Evolutionary conservation across 2,888 invertebrate species (phyloP), one percentile per base, ranked within the genome.

Genomic region (Brachyopa scutellaris): DNA sequence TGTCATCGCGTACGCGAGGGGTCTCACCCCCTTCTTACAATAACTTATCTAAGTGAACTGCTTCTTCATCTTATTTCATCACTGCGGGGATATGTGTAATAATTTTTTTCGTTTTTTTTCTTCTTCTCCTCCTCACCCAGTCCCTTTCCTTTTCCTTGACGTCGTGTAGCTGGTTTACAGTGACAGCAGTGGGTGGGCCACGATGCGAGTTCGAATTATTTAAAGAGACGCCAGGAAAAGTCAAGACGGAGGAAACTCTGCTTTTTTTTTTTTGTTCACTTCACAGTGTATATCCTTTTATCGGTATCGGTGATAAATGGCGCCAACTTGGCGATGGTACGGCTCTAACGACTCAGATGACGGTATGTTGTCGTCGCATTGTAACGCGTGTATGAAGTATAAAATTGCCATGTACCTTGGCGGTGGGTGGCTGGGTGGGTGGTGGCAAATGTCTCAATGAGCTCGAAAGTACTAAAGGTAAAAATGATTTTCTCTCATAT

Each of bases 301-400:
- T 84, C 64, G 66, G 72, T 69, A 87, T 87, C 89, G 87, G 88
- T 89, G 88, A 88, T 88, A 88, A 88, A 88, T 88, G 90, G 90
- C 90, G 90, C 90, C 90, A 89, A 88, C 86, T 87, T 88, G 90
- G 87, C 90, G 87, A 85, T 87, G 86, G 84, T 84, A 84, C 55
- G 62, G 57, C 69, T 76, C 69, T 69, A 80, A 80, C 74, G 76
- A 80, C 69, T 62, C 7, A 26, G 33, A 73, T 33, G 67, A 73
- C 59, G 72, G 49, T 80, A 59, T 64, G 17, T 42, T 57, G 69
- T 57, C 57, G 72, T 70, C 64, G 57, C 51, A 57, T 31, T 64
- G 51, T 23, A 62, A 51, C 47, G 69, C 62, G 62, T 49, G 62
- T 59, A 36, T 69, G 36, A 69, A 62, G 74, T 70, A 72, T 70